phyloP scores from a whole-genome alignment of 2,113 vertebrate species.

The Galeopterus variegatus region DNA sequence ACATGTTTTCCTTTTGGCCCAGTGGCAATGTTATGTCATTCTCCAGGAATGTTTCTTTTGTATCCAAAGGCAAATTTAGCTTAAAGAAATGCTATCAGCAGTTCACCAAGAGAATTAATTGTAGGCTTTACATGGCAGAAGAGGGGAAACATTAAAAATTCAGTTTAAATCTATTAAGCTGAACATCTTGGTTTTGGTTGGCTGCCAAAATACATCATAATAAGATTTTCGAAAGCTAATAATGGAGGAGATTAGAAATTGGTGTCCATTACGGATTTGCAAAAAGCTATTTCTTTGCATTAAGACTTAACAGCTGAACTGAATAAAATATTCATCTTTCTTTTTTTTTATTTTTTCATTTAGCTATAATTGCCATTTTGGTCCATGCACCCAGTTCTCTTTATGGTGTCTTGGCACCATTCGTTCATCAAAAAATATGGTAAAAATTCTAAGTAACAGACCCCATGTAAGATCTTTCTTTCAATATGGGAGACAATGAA shows the following conservation, averaged over 20 bases:
- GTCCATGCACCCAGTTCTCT: conserved; percentile 64
- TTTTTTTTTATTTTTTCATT: conserved; percentile 77
- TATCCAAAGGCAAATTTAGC: conserved; percentile 85
- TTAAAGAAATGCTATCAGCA: conserved; percentile 88
- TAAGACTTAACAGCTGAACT: conserved; percentile 88
- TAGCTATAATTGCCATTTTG: conserved; percentile 82
- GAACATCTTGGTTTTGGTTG: conserved; percentile 82
- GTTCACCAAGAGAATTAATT: conserved; percentile 87
- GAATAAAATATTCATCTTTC: conserved; percentile 84
- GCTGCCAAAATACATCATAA: conserved; percentile 85
- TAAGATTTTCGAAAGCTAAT: conserved; percentile 87
- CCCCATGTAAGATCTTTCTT: not conserved
- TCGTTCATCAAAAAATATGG: conserved; percentile 69
- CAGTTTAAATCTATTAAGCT: conserved; percentile 85
- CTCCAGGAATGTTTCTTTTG: conserved; percentile 84
- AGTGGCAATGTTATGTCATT: conserved; percentile 84
- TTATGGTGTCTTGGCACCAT: not conserved
- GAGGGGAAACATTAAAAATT: conserved; percentile 82
- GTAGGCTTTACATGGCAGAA: conserved; percentile 81
- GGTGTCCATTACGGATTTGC: conserved; percentile 87
- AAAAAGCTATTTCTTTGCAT: conserved; percentile 86
- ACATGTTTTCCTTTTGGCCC: conserved; percentile 81
- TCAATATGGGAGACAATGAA: not conserved
- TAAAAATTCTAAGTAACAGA: conserved; percentile 26
- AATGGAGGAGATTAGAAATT: conserved; percentile 87